Base-by-base conservation (phyloP, 2,797 vertebrate genomes). In the Sebastes flavidus region DNA sequence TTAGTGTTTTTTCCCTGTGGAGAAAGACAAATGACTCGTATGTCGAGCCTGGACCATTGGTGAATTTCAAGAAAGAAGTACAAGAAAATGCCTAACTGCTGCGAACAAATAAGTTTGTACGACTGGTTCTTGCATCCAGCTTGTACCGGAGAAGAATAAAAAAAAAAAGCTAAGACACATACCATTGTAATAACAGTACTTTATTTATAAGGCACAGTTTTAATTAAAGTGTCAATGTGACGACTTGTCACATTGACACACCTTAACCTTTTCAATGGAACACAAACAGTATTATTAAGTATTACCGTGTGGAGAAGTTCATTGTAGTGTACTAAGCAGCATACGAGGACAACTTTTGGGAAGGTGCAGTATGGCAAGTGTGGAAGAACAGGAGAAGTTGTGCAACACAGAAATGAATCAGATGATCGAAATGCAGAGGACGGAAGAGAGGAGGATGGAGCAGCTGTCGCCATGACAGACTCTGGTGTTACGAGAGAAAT, bases 91-190 rank as follows among this genome's bases (percentile, higher is more conserved):
- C n/a, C 52, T 24, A 55, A 55, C 55, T 56, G 24, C 55, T 25
- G 55, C 24, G 22, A 6, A 56, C 11, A 56, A 25, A 42, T 56
- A 7, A 14, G 22, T 4, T 58, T 58, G 55, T 27, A 16, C 2
- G 11, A 8, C 55, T 27, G 13, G 55, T 56, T 30, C 16, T 29
- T 29, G 16, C 38, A 6, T 38, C 12, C 36, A 38, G 12, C 36
- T 38, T 38, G 42, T 18, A 61, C 97, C 97, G 88, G 13, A 67
- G 68, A 36, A 65, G 63, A 66, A 72, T 12, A 36, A 36, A 6
- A 27, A n/a, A n/a, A 72, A 27, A 14, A 8, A 46, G 8, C 8
- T 32, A 36, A 24, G n/a, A 27, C 20, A 38, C 25, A 61, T 61
- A 30, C 5, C 11, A 24, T 3, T 61, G 4, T 24, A n/a, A 7